A percentile compares a stretch with the other conserved stretches of the same genome.
phyloP scores from a whole-genome alignment of 1,140 invertebrate genomes.

The Argopecten irradians region DNA sequence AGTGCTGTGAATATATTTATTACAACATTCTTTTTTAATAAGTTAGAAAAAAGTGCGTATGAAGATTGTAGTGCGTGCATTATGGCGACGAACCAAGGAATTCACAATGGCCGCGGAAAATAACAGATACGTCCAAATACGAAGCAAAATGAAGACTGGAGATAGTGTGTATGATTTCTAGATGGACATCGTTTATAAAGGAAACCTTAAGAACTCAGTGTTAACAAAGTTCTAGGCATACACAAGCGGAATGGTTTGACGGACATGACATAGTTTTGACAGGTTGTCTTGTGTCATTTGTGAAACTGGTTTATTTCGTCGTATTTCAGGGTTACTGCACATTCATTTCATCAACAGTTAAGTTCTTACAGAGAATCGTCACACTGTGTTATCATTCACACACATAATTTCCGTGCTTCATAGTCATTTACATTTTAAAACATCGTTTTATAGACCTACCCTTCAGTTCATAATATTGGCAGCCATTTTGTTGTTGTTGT shows the following conservation, averaged over 20 bases:
- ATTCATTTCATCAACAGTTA: not conserved
- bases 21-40: not conserved
- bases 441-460: not conserved
- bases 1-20: not conserved
- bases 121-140: constrained; percentile 5
- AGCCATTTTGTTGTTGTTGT: constrained; percentile 3
- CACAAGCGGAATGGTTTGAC: constrained; percentile 19
- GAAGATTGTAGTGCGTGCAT: constrained; percentile 29
- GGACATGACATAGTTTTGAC: not conserved
- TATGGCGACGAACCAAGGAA: constrained; percentile 49
- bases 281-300: not conserved
- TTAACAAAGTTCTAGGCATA: not conserved
- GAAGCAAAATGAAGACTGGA: constrained; percentile 27
- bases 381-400: not conserved
- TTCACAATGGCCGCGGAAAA: constrained; percentile 45
- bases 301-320: constrained; percentile 30
- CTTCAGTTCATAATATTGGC: constrained; percentile 21
- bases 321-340: not conserved
- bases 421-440: not conserved
- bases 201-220: not conserved
- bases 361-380: not conserved
- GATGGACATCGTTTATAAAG: not conserved
- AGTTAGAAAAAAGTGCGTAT: constrained; percentile 5
- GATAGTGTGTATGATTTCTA: constrained; percentile 27
- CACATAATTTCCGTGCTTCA: not conserved